A percentile compares a stretch with the other conserved stretches of the same genome.
Conservation (phyloP, 2,888 invertebrate species). For the Adineta ricciae region DNA sequence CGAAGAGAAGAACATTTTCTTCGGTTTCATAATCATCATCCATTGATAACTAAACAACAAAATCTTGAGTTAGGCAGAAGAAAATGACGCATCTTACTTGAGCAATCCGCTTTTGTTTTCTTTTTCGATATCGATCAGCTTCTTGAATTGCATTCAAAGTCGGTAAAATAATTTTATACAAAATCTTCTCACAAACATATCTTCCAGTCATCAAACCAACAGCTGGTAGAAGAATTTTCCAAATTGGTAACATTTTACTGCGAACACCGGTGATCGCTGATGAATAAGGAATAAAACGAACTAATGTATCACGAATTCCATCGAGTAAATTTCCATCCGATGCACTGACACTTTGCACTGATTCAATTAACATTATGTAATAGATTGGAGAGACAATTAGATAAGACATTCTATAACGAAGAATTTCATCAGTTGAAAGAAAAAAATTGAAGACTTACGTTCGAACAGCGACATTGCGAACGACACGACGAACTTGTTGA, state of each 20-base stretch:
- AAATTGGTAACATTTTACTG: slow-evolving; percentile 17
- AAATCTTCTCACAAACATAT: slow-evolving; percentile 1
- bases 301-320: background rate
- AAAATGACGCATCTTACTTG: background rate
- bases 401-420: background rate
- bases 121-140: slow-evolving; percentile 6
- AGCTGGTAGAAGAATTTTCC: background rate
- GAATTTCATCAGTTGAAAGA: too few relatives aligned
- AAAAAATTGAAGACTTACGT: background rate
- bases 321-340: slow-evolving; percentile 19
- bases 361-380: slow-evolving; percentile 7
- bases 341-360: slow-evolving; percentile 16
- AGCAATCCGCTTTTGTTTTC: background rate
- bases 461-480: background rate
- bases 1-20: slow-evolving; percentile 16
- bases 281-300: background rate
- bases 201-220: slow-evolving; percentile 13
- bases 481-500: background rate
- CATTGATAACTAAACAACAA: background rate
- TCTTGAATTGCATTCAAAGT: slow-evolving; percentile 22
- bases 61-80: background rate
- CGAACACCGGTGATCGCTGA: background rate
- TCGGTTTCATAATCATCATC: slow-evolving; percentile 18
- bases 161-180: slow-evolving; percentile 18
- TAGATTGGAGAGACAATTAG: background rate